A percentile compares a stretch with the other conserved stretches of the same genome.
phyloP scores from a whole-genome alignment of 2,797 vertebrate genomes.

The Chiroxiphia lanceolata region DNA sequence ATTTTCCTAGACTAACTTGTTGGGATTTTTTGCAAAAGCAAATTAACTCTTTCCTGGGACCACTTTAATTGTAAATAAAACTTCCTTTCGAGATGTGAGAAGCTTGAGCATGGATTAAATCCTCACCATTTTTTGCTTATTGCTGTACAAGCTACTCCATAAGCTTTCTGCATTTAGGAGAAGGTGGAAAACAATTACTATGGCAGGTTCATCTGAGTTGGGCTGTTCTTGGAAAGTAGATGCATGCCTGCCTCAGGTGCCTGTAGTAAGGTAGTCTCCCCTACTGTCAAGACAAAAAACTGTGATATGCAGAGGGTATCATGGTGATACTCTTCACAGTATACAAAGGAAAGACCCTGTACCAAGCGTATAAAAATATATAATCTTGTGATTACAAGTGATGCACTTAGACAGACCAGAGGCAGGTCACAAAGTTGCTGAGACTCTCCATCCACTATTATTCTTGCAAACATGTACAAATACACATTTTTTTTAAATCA shows the following conservation, averaged over 20 bases:
- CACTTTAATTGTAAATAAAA: not conserved
- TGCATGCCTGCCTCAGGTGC: not conserved
- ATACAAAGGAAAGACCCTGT: not conserved
- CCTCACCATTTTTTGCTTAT: not conserved
- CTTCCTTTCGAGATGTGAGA: not conserved
- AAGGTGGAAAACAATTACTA: not conserved
- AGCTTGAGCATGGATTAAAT: not conserved
- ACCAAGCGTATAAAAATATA: not conserved
- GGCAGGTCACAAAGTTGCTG: not conserved
- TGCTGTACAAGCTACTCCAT: not conserved
- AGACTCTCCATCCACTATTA: not conserved
- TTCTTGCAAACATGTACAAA: not conserved
- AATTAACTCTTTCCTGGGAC: not conserved
- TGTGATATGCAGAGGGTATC: not conserved
- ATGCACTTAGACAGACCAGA: not conserved
- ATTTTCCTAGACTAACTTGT: not conserved
- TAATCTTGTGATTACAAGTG: not conserved
- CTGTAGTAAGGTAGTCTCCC: not conserved
- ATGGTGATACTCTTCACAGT: not conserved
- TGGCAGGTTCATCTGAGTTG: not conserved
- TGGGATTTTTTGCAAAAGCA: not conserved
- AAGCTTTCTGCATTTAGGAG: not conserved
- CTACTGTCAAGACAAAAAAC: not conserved
- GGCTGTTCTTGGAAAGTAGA: not conserved
- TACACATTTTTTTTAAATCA: not conserved